Percentiles rank a stretch among this genome's conserved stretches.
phyloP scores from a whole-genome alignment of 1,140 invertebrate genomes.

The Coenobita brevimanus region DNA sequence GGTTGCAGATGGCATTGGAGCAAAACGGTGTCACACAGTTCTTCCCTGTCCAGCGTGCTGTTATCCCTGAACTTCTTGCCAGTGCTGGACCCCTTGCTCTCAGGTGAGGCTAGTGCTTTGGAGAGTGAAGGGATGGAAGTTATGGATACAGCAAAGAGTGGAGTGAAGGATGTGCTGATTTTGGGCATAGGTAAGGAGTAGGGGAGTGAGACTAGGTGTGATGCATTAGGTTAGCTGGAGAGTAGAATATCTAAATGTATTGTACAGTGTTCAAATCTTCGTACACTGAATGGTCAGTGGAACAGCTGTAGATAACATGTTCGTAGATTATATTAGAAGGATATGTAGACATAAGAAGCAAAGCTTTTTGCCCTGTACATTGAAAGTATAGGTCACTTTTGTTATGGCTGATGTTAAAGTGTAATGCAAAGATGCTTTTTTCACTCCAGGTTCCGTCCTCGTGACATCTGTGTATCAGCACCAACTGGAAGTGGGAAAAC shows the following conservation, averaged over 20 bases:
- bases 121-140: neutral
- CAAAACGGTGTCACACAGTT: constrained; percentile 84
- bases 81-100: constrained; percentile 72
- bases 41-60: constrained; percentile 89
- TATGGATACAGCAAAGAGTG: neutral
- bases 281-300: no score
- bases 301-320: no score
- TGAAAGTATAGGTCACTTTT: no score
- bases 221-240: no score
- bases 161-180: neutral
- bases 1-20: constrained; percentile 80
- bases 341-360: no score
- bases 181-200: neutral
- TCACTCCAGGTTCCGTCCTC: constrained; percentile 76
- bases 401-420: no score
- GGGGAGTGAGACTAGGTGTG: no score
- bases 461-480: constrained; percentile 96
- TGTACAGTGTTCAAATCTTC: no score
- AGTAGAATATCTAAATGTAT: no score
- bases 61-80: constrained; percentile 87
- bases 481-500: constrained; percentile 99
- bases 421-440: neutral
- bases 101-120: constrained; percentile 6
- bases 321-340: no score
- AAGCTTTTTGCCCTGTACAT: no score